Evolutionary conservation across 1,140 invertebrate species (phyloP).

Genomic region (Bathynomus jamesi): DNA sequence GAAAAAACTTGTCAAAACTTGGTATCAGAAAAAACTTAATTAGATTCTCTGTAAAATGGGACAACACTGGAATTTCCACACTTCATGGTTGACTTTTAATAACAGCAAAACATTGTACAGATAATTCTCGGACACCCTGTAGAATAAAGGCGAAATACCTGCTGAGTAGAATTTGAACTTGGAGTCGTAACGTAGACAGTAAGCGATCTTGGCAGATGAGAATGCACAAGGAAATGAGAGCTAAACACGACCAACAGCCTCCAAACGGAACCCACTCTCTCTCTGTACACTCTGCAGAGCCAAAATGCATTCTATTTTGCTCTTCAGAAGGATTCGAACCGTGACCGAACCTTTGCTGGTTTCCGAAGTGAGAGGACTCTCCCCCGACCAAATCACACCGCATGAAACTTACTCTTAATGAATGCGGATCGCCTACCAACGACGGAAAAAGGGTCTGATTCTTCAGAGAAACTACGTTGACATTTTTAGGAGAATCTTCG

Average conservation of each 20-base stretch:
- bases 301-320: slow-evolving; percentile 56
- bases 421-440: slow-evolving; percentile 48
- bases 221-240: slow-evolving; percentile 66
- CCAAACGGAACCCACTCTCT: slow-evolving; percentile 30
- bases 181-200: slow-evolving; percentile 56
- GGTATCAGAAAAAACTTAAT: no score
- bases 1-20: no score
- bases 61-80: no score
- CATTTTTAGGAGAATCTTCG: slow-evolving; percentile 20
- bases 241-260: slow-evolving; percentile 48
- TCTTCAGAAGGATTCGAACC: slow-evolving; percentile 61
- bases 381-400: slow-evolving; percentile 61
- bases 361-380: slow-evolving; percentile 61
- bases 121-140: no score
- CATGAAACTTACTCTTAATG: slow-evolving; percentile 51
- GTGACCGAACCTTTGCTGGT: no score
- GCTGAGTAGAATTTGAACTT: slow-evolving; percentile 39
- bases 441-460: slow-evolving; percentile 41
- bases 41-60: no score
- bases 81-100: no score
- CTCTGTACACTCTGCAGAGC: slow-evolving; percentile 45
- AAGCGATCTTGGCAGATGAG: slow-evolving; percentile 57
- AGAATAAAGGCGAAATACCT: no score
- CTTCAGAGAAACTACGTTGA: slow-evolving; percentile 2
- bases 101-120: no score